phyloP scores from a whole-genome alignment of 1,140 invertebrate species.

The Sesamia nonagrioides region DNA sequence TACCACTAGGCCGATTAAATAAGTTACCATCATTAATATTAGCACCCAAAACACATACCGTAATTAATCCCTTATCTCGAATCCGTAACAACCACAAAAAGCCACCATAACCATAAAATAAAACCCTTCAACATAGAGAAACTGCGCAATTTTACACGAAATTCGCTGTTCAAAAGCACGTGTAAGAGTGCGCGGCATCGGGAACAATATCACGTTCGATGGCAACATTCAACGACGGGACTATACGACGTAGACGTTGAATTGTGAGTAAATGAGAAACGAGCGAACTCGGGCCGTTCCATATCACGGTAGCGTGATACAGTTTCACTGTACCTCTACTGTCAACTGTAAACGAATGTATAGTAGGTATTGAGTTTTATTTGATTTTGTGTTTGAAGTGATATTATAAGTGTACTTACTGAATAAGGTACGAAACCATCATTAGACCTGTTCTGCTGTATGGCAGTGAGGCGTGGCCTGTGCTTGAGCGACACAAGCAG shows the following conservation, averaged over 20 bases:
- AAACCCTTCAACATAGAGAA: neutral
- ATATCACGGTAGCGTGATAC: slow-evolving; percentile 5
- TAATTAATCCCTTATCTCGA: no score
- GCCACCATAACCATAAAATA: neutral
- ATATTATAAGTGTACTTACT: no score
- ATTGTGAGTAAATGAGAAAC: slow-evolving; percentile 11
- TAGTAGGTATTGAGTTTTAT: slow-evolving; percentile 1
- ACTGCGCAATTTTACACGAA: slow-evolving; percentile 14
- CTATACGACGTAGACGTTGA: neutral
- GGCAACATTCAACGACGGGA: neutral
- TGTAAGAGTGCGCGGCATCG: slow-evolving; percentile 10
- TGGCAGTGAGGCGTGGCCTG: no score
- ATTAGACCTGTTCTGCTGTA: no score
- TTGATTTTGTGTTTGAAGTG: neutral
- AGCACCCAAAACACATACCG: no score
- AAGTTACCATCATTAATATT: no score
- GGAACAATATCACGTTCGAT: slow-evolving; percentile 23
- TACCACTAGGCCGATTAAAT: no score
- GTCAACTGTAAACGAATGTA: neutral
- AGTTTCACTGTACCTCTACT: neutral
- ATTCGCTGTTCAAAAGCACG: slow-evolving; percentile 29
- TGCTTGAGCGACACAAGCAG: no score
- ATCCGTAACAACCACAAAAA: neutral
- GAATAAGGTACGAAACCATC: no score
- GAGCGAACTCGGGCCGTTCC: neutral